Evolutionary conservation across 2,797 vertebrate species (phyloP), one percentile per base, ranked within the genome.

Genomic region (Chiroxiphia lanceolata): DNA sequence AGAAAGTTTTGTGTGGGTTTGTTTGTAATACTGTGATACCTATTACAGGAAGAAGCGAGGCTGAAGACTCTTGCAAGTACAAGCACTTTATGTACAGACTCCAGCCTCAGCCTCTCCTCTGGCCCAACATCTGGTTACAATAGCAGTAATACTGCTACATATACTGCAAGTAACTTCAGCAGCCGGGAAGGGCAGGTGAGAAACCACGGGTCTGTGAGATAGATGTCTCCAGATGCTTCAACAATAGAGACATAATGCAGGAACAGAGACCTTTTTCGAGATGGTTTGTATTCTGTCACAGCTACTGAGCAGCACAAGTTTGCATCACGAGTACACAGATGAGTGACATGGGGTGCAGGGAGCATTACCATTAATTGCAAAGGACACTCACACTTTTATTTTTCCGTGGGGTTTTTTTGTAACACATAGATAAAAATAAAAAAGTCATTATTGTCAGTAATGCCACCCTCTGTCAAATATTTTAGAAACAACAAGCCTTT

Each of bases 71-170:
- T 98, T 71, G 97, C 98, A 80, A 98, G 98, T 96, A 98, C 97
- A 90, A 99, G 98, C 97, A 99, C 99, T 65, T 97, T 98, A 95
- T 99, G 98, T 83, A 99, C 98, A 26, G 98, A 98, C 74, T 99
- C 99, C 84, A 99, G 97, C 78, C 98, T 99, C 79, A 99, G 99
- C 94, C 98, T 99, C 31, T 99, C 99, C 17, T 99, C 99, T 63
- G 99, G 98, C 47, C 98, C 99, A 48, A 99, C 99, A 2, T 99
- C 99, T 38, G 99, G 99, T 16, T 99, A 99, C 97, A 99, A 99
- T 94, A 99, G 99, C 64, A 98, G 99, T 78, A 99, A 98, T 87
- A 93, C 98, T 6, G 96, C 97, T 40, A 89, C 89, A 2, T 97
- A 57, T 9, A 85, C 80, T 63, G 94, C 97, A 83, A 96, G 87